Evolutionary conservation across 2,797 vertebrate genomes (phyloP), one percentile per base, ranked within the genome.

Genomic region (Centropyge bicolor): DNA sequence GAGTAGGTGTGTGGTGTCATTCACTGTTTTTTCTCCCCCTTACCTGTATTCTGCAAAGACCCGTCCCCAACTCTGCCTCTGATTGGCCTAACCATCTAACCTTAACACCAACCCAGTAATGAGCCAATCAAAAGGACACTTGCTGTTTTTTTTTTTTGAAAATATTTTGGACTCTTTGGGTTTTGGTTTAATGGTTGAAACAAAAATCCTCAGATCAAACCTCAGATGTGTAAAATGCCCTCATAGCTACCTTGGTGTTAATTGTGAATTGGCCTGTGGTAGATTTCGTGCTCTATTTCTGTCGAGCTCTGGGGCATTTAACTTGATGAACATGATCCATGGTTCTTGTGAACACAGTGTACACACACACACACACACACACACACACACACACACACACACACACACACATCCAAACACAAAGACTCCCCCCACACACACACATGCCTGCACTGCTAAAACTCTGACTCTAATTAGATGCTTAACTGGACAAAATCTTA

Each of bases 281-380:
- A 11, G 7, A 75, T 69, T 55, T 56, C 76, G 51, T 80, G 27
- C 65, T 74, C 41, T 72, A 46, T 83, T 77, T 74, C 51, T 70
- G n/a, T 55, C 70, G 17, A 36, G 54, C 60, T 70, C 20, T 7
- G 19, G 46, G 72, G 41, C 20, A 20, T 55, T 66, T 71, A 20
- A 63, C 57, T 43, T 70, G 31, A 59, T 46, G 5, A 49, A 55
- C 36, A 64, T 43, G 24, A 67, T 70, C 40, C 51, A 13, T 49
- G 43, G 27, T 60, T 73, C 71, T 61, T 43, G 59, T 24, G 55
- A 51, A 61, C 41, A 43, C 24, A 66, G 27, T 61, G 46, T 52
- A 57, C 55, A 57, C 31, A 19, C 52, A 16, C 55, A 27, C 31
- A 38, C 52, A 52, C 27, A 31, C 27, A 31, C 27, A 31, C 27